Evolutionary conservation across 2,888 invertebrate genomes (phyloP).

Genomic region (Phorcus lineatus): DNA sequence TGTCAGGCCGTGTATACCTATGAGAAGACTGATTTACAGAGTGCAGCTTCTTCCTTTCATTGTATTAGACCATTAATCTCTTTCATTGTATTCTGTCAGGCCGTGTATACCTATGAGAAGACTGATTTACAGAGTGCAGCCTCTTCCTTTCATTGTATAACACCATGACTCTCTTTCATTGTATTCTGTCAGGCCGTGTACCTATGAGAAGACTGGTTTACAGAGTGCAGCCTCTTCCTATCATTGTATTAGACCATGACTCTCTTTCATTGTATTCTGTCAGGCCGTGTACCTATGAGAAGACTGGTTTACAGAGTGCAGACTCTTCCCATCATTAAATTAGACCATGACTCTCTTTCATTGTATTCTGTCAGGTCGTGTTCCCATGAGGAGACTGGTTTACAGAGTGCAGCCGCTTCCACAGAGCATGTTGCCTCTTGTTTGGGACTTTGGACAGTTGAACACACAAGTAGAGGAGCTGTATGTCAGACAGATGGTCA

Average conservation of each 20-base stretch:
- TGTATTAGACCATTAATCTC: too few species aligned
- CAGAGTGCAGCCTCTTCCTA: conserved; percentile 70
- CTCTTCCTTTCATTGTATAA: conserved; percentile 51
- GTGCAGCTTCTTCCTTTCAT: conserved; percentile 67
- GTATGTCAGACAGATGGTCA: conserved; percentile 71
- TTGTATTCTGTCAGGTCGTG: conserved; percentile 48
- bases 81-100: conserved; percentile 40
- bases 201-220: conserved; percentile 73
- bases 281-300: conserved; percentile 70
- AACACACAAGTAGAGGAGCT: conserved; percentile 60
- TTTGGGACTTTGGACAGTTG: conserved; percentile 74
- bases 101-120: conserved; percentile 69
- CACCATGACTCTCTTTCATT: too few species aligned
- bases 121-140: conserved; percentile 72
- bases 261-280: too few species aligned
- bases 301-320: conserved; percentile 72
- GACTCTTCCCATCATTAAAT: conserved; percentile 54
- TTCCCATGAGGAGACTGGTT: conserved; percentile 71
- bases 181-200: conserved; percentile 52
- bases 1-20: conserved; percentile 64
- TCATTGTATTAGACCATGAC: too few species aligned
- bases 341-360: not conserved
- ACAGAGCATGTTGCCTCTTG: conserved; percentile 70
- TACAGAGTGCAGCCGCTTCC: conserved; percentile 73
- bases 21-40: conserved; percentile 72